Conservation (phyloP, 2,797 vertebrate species). For the Adelosebastes latens region DNA sequence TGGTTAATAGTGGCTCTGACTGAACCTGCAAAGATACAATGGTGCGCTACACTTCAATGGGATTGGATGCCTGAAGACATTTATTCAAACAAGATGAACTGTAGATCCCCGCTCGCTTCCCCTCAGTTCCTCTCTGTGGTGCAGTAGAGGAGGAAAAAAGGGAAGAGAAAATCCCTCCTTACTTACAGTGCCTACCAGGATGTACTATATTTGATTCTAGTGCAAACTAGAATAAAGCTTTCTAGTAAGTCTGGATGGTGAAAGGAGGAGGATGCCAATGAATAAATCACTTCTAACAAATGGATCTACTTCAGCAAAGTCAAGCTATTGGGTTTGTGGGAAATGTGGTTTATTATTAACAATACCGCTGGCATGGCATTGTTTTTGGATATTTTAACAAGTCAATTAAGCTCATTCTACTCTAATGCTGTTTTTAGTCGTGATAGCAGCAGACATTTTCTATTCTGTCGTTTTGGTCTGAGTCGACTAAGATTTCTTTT, state of each 20-base stretch:
- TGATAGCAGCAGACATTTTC: too few relatives aligned
- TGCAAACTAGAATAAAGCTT: conserved; percentile 13
- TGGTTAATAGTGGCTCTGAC: conserved; percentile 51
- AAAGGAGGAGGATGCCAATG: background rate
- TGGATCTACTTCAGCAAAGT: conserved; percentile 8
- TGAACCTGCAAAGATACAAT: conserved; percentile 49
- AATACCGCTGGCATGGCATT: background rate
- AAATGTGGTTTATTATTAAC: background rate
- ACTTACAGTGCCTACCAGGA: conserved; percentile 11
- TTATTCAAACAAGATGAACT: conserved; percentile 72
- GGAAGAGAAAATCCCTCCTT: conserved; percentile 25
- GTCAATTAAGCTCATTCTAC: conserved; percentile 1
- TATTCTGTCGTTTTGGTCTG: too few relatives aligned
- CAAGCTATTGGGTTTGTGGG: background rate
- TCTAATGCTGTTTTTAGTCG: background rate
- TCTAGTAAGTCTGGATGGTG: background rate
- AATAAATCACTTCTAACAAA: conserved; percentile 31
- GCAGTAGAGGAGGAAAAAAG: conserved; percentile 17
- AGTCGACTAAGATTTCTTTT: too few relatives aligned
- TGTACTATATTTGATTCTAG: conserved; percentile 16
- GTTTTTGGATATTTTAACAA: background rate
- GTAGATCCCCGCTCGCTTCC: conserved; percentile 40
- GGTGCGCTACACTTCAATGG: conserved; percentile 25
- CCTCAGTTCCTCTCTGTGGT: conserved; percentile 38
- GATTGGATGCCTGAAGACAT: conserved; percentile 61